phyloP scores from a whole-genome alignment of 2,888 invertebrate genomes.

The Eupithecia vulgata region DNA sequence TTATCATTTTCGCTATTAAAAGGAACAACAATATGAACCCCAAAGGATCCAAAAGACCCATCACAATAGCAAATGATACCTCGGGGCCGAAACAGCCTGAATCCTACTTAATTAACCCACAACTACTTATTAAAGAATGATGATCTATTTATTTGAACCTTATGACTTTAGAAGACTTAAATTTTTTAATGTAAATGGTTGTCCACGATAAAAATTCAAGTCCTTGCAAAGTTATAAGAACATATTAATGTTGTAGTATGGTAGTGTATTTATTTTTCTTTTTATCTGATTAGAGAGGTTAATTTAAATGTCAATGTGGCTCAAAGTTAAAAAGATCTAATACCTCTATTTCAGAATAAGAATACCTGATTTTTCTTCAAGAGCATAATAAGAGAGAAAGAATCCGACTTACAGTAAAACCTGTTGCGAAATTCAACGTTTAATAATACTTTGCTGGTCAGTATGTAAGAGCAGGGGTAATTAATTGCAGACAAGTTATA shows the following conservation, averaged over 20 bases:
- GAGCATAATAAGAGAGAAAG: neutral
- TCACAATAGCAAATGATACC: conserved; percentile 83
- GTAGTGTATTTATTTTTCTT: neutral
- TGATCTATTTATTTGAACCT: conserved; percentile 63
- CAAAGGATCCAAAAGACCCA: conserved; percentile 77
- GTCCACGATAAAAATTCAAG: too few species aligned
- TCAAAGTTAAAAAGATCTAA: neutral
- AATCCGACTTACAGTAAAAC: neutral
- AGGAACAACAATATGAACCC: conserved; percentile 76
- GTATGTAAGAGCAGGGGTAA: neutral
- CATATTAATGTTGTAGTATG: neutral
- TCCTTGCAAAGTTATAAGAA: too few species aligned
- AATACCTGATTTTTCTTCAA: neutral
- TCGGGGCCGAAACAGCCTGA: conserved; percentile 71
- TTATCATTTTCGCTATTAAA: conserved; percentile 83
- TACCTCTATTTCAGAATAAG: neutral
- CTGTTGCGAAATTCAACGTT: neutral
- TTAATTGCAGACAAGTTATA: conserved; percentile 33
- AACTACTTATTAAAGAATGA: conserved; percentile 75
- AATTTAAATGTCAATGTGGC: neutral
- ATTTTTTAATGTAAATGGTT: conserved; percentile 24
- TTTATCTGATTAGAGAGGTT: neutral
- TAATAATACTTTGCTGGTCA: conserved; percentile 13
- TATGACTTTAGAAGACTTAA: conserved; percentile 48
- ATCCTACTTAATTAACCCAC: conserved; percentile 80